Base-by-base conservation (phyloP, 2,113 vertebrate genomes). In the Morone saxatilis region DNA sequence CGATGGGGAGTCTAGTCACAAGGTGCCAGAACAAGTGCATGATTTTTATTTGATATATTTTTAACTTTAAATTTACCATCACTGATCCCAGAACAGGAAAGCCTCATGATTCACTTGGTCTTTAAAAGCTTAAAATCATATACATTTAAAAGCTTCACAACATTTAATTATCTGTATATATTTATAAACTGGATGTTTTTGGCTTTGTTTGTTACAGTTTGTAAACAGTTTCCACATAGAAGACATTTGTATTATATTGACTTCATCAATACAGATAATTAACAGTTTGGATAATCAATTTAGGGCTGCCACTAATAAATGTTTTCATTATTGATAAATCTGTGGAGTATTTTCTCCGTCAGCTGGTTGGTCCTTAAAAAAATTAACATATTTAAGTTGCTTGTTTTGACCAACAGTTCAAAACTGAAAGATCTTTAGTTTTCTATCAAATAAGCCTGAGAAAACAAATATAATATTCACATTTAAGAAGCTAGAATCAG, bases 1-100 rank as follows among this genome's bases (percentile, higher is more conserved):
- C 86, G 98, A 99, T 7, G 98, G 98, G 71, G 98, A 99, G 91
- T 99, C 98, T 0, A 99, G 98, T 93, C 97, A 99, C 76, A 99
- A 99, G 94, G 98, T 96, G 59, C 80, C 57, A 22, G 43, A 66
- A 79, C 16, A 1, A 63, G 20, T 50, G 20, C n/a, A 59, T 20
- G 17, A 16, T 36, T 25, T 61, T 36, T 2, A 53, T 54, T 63
- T 0, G 0, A 1, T 6, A 3, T 65, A 4, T 62, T 48, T 51
- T 17, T 40, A 6, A 31, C 20, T 60, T 36, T 41, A 50, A 56
- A 20, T 22, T 5, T 20, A 43, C 12, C 7, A 4, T 45, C 14
- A 62, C 16, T 71, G 22, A 61, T 56, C 5, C 4, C 38, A 31
- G 40, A 48, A 76, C 45, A 51, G 62, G 4, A 17, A 76, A 48